Conservation (phyloP, 2,113 vertebrate genomes). For the Prunella fulvescens region DNA sequence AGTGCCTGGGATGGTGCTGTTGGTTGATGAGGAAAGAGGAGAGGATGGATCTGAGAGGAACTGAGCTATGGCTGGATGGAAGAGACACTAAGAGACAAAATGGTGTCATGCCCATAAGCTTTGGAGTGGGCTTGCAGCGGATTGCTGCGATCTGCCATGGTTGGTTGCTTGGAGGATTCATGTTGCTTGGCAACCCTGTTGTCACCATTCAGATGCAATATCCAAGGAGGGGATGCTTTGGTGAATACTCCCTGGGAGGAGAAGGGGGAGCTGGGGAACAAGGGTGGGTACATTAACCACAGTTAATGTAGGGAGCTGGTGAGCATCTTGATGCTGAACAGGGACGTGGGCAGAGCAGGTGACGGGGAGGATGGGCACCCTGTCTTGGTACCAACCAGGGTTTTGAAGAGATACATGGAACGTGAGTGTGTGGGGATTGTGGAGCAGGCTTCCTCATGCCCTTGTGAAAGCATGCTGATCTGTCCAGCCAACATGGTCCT, state of each 20-base stretch:
- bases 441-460: not conserved
- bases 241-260: not conserved
- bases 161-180: not conserved
- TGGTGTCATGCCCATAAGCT: not conserved
- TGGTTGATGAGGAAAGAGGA: not conserved
- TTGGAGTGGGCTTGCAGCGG: not conserved
- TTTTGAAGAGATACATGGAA: not conserved
- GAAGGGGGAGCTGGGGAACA: not conserved
- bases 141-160: not conserved
- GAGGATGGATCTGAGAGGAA: not conserved
- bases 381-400: accelerated
- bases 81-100: not conserved
- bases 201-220: not conserved
- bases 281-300: not conserved
- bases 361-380: not conserved
- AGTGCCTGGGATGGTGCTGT: not conserved
- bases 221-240: not conserved
- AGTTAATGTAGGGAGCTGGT: not conserved
- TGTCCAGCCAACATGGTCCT: not conserved
- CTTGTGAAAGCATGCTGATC: not conserved
- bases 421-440: not conserved
- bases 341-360: not conserved
- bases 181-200: slow-evolving; percentile 7
- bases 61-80: not conserved
- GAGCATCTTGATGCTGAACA: not conserved